These are phyloP conservation scores for Drosophila orena DNA, from an alignment of 1,140 invertebrate species.

Conservation along the genomic window DNA sequence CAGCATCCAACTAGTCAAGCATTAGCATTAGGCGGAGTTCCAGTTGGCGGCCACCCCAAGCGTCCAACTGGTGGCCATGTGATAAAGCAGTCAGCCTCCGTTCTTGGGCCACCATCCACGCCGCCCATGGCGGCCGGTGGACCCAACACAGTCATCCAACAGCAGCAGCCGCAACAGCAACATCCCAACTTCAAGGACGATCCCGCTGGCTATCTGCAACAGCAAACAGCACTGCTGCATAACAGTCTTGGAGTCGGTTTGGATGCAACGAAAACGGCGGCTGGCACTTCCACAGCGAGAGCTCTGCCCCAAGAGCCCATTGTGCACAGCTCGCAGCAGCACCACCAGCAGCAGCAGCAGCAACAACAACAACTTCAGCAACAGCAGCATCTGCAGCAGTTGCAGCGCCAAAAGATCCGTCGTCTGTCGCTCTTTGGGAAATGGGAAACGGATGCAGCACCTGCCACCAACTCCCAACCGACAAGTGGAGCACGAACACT, in stretches of 20 bases:
- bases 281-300: constrained; percentile 24
- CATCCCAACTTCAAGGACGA: constrained; percentile 93
- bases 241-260: constrained; percentile 87
- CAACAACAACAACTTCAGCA: constrained; percentile 39
- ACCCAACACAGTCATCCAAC: constrained; percentile 6
- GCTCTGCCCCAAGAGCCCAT: constrained; percentile 56
- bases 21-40: constrained; percentile 19
- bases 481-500: constrained; percentile 10
- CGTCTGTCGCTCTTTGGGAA: constrained; percentile 59
- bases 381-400: constrained; percentile 29
- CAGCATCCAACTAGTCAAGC: constrained; percentile 59
- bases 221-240: constrained; percentile 93
- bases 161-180: constrained; percentile 10
- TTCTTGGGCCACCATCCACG: constrained; percentile 12
- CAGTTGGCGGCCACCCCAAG: constrained; percentile 21
- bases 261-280: constrained; percentile 36
- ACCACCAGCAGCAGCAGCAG: constrained; percentile 22
- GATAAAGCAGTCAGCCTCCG: constrained; percentile 44
- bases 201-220: constrained; percentile 94
- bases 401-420: constrained; percentile 64
- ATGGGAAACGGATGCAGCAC: constrained; percentile 56
- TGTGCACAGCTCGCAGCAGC: constrained; percentile 56
- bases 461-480: constrained; percentile 3
- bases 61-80: constrained; percentile 37
- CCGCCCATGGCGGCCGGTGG: constrained; percentile 1